These are phyloP conservation scores for Pachyseris speciosa DNA, from an alignment of 64 coral and sea anemone species.

Conservation along the genomic window DNA sequence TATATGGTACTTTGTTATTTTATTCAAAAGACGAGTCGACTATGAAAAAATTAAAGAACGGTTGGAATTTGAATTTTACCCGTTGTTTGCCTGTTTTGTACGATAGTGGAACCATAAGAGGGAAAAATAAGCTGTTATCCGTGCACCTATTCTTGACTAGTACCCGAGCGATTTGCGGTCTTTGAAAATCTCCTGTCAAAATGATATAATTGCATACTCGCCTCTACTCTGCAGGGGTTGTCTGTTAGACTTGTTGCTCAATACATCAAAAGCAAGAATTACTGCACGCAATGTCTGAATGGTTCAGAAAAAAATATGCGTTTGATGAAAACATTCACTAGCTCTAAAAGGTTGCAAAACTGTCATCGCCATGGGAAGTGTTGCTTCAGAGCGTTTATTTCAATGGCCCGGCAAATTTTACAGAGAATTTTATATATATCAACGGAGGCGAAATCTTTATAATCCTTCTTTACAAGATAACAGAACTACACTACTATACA, in stretches of 20 bases:
- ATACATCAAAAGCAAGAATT: not conserved
- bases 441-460: too few relatives aligned
- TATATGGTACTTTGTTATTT: slow-evolving; percentile 53
- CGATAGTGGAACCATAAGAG: not conserved
- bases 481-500: too few relatives aligned
- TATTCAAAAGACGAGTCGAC: slow-evolving; percentile 33
- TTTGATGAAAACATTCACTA: too few relatives aligned
- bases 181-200: not conserved
- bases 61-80: slow-evolving; percentile 29
- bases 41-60: slow-evolving; percentile 26
- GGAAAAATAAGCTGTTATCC: not conserved
- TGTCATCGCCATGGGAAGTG: too few relatives aligned
- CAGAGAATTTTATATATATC: too few relatives aligned
- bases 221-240: not conserved
- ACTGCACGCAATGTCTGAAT: not conserved
- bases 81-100: not conserved
- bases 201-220: too few relatives aligned
- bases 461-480: too few relatives aligned
- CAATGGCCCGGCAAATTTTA: too few relatives aligned
- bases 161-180: too few relatives aligned
- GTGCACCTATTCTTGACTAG: not conserved
- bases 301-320: too few relatives aligned
- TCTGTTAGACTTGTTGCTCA: not conserved
- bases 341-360: too few relatives aligned
- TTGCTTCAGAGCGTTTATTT: too few relatives aligned